These are phyloP conservation scores for Leptogaster cylindrica DNA, from an alignment of 2,888 invertebrate species.

Conservation along the genomic window DNA sequence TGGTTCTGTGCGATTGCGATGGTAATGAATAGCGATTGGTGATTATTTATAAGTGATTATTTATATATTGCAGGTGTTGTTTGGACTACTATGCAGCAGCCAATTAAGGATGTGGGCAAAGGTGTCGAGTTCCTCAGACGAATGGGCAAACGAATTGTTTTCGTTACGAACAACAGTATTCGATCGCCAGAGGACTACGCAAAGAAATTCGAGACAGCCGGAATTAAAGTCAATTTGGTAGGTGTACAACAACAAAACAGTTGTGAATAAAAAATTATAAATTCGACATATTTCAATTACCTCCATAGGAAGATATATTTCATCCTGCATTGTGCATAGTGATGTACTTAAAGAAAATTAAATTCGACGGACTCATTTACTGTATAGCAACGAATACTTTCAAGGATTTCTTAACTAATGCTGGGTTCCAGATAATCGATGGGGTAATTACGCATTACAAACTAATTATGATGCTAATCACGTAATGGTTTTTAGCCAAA, in stretches of 20 bases:
- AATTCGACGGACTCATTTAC: slow-evolving; percentile 62
- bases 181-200: slow-evolving; percentile 50
- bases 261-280: not conserved
- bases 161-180: slow-evolving; percentile 63
- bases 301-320: slow-evolving; percentile 53
- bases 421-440: slow-evolving; percentile 60
- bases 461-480: not conserved
- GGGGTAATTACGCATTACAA: slow-evolving; percentile 52
- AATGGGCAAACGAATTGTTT: slow-evolving; percentile 60
- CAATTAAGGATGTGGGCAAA: slow-evolving; percentile 58
- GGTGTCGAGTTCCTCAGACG: slow-evolving; percentile 58
- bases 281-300: not conserved
- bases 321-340: slow-evolving; percentile 63
- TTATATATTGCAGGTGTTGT: slow-evolving; percentile 65
- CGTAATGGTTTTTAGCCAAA: slow-evolving; percentile 45
- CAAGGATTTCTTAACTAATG: slow-evolving; percentile 57
- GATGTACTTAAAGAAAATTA: slow-evolving; percentile 62
- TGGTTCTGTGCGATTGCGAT: slow-evolving; percentile 67
- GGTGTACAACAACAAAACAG: slow-evolving; percentile 17
- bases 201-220: slow-evolving; percentile 52
- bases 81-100: slow-evolving; percentile 58
- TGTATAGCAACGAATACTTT: slow-evolving; percentile 59
- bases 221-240: slow-evolving; percentile 55
- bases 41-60: no score
- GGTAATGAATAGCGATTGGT: no score